Percentiles rank a stretch among this genome's conserved stretches.
These are phyloP conservation scores for Drosophila tanythrix DNA, from an alignment of 2,888 invertebrate genomes.

Conservation along the genomic window DNA sequence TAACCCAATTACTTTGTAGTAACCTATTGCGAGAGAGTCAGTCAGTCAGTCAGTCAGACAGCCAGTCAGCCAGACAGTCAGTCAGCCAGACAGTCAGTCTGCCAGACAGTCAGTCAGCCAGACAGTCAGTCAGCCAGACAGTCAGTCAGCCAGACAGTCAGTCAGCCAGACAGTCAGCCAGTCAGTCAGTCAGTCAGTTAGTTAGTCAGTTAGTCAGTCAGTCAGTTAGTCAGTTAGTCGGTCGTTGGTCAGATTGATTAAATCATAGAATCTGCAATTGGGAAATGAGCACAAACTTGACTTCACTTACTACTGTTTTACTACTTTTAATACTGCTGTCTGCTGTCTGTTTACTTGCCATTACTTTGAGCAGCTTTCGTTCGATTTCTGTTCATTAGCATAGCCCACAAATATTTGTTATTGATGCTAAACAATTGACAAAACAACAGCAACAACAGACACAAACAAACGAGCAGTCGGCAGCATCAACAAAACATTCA, in stretches of 20 bases:
- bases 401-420: conserved; percentile 69
- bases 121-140: not conserved
- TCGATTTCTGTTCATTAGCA: conserved; percentile 71
- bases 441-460: conserved; percentile 32
- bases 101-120: not conserved
- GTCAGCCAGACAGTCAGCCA: too few relatives aligned
- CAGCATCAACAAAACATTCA: conserved; percentile 18
- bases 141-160: too few relatives aligned
- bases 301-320: not conserved
- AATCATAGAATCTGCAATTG: conserved; percentile 2
- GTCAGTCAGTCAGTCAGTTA: too few relatives aligned
- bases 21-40: conserved; percentile 1
- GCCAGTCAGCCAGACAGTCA: conserved; percentile 29
- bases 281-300: conserved; percentile 1
- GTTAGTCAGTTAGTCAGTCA: too few relatives aligned
- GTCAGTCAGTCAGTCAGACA: conserved; percentile 25
- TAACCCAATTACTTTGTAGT: conserved; percentile 1
- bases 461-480: conserved; percentile 45
- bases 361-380: conserved; percentile 37
- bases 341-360: not conserved
- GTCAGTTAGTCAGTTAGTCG: not conserved
- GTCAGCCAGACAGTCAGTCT: not conserved
- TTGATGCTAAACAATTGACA: conserved; percentile 70
- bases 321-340: not conserved
- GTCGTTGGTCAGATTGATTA: conserved; percentile 15